Percentiles rank a stretch among this genome's conserved stretches.
phyloP scores from a whole-genome alignment of 2,797 vertebrate species.

The Propithecus deckenii region DNA sequence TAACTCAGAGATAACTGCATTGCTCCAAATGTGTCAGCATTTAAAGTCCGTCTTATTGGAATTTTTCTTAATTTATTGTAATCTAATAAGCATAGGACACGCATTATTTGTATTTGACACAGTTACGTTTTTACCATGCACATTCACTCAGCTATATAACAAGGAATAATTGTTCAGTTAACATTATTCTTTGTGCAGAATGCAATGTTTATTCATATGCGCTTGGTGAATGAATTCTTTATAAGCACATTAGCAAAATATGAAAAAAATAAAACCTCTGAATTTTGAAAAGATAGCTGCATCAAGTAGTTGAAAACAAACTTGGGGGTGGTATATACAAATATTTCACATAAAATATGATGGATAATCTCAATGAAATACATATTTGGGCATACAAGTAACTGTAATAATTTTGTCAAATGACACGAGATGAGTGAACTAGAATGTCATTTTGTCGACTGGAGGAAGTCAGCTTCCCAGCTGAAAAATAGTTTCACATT shows the following conservation, averaged over 20 bases:
- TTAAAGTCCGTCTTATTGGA: constrained; percentile 60
- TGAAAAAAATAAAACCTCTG: constrained; percentile 15
- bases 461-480: constrained; percentile 50
- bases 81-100: constrained; percentile 65
- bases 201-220: constrained; percentile 67
- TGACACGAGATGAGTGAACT: constrained; percentile 50
- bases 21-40: constrained; percentile 22
- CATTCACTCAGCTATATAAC: constrained; percentile 53
- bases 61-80: constrained; percentile 75
- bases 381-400: not conserved
- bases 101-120: constrained; percentile 69
- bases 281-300: constrained; percentile 43
- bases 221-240: constrained; percentile 60
- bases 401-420: constrained; percentile 22
- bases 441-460: constrained; percentile 8
- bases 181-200: constrained; percentile 54
- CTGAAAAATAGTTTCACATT: constrained; percentile 60
- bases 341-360: not conserved
- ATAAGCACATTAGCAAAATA: constrained; percentile 61
- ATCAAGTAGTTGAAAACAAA: not conserved
- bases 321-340: not conserved
- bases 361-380: constrained; percentile 43
- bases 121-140: constrained; percentile 45
- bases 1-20: constrained; percentile 55
- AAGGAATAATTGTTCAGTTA: constrained; percentile 60